A percentile compares a stretch with the other conserved stretches of the same genome.
Conservation (phyloP, 2,113 vertebrate species). For the Hemiscyllium ocellatum region DNA sequence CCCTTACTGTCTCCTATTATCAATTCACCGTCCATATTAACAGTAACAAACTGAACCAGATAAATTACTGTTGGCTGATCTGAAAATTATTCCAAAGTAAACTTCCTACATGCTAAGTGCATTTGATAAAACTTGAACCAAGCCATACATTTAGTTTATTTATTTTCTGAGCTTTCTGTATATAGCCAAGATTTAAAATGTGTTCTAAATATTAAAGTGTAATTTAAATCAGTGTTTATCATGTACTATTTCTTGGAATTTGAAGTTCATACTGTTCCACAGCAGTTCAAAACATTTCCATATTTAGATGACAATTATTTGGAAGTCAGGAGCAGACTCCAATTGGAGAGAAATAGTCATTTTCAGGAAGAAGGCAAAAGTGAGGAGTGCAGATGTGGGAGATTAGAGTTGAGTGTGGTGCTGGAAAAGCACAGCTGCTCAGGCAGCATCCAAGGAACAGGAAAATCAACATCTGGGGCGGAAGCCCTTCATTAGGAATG, state of each 20-base stretch:
- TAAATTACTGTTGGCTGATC: not conserved
- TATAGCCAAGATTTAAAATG: not conserved
- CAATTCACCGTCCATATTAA: not conserved
- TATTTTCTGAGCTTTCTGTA: not conserved
- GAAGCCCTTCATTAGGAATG: no score
- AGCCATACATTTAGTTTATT: not conserved
- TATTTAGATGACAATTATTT: constrained; percentile 11
- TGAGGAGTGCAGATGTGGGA: no score
- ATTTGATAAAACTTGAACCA: not conserved
- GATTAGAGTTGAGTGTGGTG: no score
- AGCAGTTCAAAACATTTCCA: constrained; percentile 1
- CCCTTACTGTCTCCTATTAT: not conserved
- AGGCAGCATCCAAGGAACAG: no score
- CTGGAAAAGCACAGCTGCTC: no score
- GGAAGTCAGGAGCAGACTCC: not conserved
- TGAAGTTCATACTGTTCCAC: not conserved
- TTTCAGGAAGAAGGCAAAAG: no score
- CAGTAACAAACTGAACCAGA: not conserved
- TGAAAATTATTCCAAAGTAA: not conserved
- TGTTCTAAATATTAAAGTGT: not conserved
- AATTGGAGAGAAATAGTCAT: no score
- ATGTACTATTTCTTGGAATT: not conserved
- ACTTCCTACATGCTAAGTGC: not conserved
- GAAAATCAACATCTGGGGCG: no score
- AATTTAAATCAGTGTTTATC: not conserved